Evolutionary conservation across 2,113 vertebrate species (phyloP), one percentile per base, ranked within the genome.

Genomic region (Anolis carolinensis): DNA sequence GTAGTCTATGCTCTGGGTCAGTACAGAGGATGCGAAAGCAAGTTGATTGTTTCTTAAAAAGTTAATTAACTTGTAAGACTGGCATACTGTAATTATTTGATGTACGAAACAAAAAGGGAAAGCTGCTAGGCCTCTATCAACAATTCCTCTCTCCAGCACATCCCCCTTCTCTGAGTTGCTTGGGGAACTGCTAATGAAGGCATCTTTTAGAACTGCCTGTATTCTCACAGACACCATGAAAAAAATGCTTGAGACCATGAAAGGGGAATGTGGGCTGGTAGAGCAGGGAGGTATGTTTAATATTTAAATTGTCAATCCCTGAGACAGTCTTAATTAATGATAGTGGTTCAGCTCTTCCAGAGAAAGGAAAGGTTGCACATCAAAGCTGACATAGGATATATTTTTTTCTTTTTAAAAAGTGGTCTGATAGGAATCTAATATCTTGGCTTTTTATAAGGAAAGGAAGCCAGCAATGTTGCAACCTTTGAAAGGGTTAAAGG

Each of bases 401-500:
- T 44, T 90, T 88, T 83, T 76, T 81, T 18, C 27, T 67, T 27
- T 67, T 93, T 93, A 95, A 85, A 74, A 87, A 18, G 67, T 34
- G 81, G 85, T 39, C 65, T 89, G 23, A 75, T 59, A 18, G n/a
- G 82, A 86, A 21, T 36, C 27, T 84, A 79, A 84, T 89, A 89
- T 87, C 62, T 80, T 16, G 55, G 4, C 55, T 81, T 90, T 72
- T 77, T 50, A 23, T 25, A 86, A 89, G 83, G 30, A 59, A 36
- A 67, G 16, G 44, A 50, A 32, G 70, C 78, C 82, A 84, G 70
- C 89, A 93, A 89, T 84, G 27, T 83, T 88, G 76, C 59, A 30
- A 92, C 74, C 85, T 92, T 91, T 88, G 87, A 92, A 94, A 94
- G 88, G 83, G 87, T 95, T 96, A 95, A 96, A 85, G 14, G 20